Conservation (phyloP, 2,888 invertebrate genomes). For the Tenthredo amoena region DNA sequence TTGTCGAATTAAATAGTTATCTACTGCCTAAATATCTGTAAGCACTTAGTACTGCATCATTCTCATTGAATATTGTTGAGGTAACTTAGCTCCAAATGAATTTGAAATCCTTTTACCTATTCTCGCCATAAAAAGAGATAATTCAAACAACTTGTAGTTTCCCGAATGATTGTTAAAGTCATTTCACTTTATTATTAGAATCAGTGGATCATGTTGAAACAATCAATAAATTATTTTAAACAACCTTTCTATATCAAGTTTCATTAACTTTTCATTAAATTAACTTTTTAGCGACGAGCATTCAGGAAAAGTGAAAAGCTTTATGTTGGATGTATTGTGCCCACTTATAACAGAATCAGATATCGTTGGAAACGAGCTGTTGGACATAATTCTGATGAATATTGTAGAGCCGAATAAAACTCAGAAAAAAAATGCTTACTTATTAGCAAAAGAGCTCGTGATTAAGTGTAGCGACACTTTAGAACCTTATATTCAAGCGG, state of each 20-base stretch:
- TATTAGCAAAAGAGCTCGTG: conserved; percentile 94
- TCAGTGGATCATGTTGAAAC: background rate
- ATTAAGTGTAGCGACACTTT: conserved; percentile 94
- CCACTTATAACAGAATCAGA: conserved; percentile 98
- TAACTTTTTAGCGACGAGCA: conserved; percentile 91
- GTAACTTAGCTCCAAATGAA: background rate
- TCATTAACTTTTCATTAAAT: conserved; percentile 22
- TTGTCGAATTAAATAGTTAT: background rate
- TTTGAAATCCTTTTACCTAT: background rate
- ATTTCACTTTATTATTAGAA: background rate
- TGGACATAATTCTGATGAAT: conserved; percentile 96
- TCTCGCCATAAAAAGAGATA: background rate
- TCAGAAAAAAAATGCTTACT: conserved; percentile 93
- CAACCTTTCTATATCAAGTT: background rate
- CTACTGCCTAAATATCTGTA: background rate
- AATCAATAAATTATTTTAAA: background rate
- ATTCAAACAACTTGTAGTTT: background rate
- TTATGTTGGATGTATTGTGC: conserved; percentile 97
- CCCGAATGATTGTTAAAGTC: background rate
- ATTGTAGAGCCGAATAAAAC: conserved; percentile 96
- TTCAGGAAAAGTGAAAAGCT: conserved; percentile 96
- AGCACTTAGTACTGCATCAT: background rate
- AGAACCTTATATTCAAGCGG: conserved; percentile 96
- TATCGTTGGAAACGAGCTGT: conserved; percentile 94
- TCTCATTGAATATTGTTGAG: background rate